Conservation (phyloP, 2,113 vertebrate species). For the Poeciliopsis retropinna region DNA sequence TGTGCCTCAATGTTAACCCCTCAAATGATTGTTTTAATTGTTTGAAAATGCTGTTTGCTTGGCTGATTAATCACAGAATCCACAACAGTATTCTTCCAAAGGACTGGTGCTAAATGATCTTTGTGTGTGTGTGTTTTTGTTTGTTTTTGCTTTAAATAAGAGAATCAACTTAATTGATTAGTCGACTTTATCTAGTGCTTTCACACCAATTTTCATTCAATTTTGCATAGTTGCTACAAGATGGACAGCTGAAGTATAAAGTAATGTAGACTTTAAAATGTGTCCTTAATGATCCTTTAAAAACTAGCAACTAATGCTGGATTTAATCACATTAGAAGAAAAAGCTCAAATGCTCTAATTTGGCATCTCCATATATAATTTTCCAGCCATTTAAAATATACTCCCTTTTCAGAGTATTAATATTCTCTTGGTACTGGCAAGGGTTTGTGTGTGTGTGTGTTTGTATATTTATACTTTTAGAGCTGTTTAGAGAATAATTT, state of each 20-base stretch:
- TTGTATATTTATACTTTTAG: slow-evolving; percentile 31
- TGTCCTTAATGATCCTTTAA: not conserved
- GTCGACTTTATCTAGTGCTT: too few relatives aligned
- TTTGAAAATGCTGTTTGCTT: slow-evolving; percentile 12
- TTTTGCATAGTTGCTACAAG: too few relatives aligned
- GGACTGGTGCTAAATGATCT: not conserved
- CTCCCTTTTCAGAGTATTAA: not conserved
- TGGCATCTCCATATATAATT: not conserved
- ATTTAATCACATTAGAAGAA: too few relatives aligned
- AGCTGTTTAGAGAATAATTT: not conserved
- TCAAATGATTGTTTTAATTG: not conserved
- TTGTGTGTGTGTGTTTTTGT: too few relatives aligned
- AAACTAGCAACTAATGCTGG: not conserved
- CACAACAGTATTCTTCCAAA: slow-evolving; percentile 46
- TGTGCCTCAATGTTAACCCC: not conserved
- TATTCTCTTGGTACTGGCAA: not conserved
- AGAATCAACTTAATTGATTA: not conserved
- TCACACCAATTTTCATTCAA: too few relatives aligned
- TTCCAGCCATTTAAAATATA: not conserved
- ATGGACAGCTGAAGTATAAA: not conserved
- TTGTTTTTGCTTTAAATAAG: not conserved
- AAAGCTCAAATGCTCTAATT: not conserved
- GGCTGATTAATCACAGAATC: slow-evolving; percentile 18
- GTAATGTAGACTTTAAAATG: not conserved
- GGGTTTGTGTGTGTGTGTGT: not conserved